These are phyloP conservation scores for Halcyon leucocephala DNA, from an alignment of 2,797 vertebrate species.

Conservation along the genomic window DNA sequence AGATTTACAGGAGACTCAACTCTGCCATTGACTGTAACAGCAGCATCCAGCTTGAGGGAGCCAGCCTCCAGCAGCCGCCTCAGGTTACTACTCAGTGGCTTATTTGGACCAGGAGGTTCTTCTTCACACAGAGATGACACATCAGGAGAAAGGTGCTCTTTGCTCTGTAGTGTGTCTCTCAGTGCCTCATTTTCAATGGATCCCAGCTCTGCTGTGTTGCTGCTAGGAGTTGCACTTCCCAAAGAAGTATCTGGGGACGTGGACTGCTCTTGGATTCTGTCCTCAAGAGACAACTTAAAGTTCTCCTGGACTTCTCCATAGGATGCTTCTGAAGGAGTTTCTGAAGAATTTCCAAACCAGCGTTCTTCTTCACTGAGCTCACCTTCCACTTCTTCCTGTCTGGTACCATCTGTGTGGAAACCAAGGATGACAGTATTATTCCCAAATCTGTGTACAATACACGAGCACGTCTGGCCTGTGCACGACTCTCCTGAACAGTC, in stretches of 20 bases:
- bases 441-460: background rate
- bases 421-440: slow-evolving; percentile 69
- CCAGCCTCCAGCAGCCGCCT: slow-evolving; percentile 95
- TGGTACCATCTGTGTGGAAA: slow-evolving; percentile 89
- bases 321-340: slow-evolving; percentile 90
- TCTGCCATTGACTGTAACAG: slow-evolving; percentile 81
- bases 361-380: slow-evolving; percentile 92
- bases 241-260: slow-evolving; percentile 91
- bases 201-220: slow-evolving; percentile 89
- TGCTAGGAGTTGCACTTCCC: slow-evolving; percentile 92
- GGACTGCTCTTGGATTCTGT: slow-evolving; percentile 84
- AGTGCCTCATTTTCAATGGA: slow-evolving; percentile 85
- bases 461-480: background rate
- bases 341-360: slow-evolving; percentile 94
- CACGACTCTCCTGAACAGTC: background rate
- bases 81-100: slow-evolving; percentile 96
- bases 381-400: slow-evolving; percentile 89
- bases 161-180: slow-evolving; percentile 82
- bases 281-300: slow-evolving; percentile 83
- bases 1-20: slow-evolving; percentile 86
- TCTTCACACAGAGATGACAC: slow-evolving; percentile 92
- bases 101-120: slow-evolving; percentile 87
- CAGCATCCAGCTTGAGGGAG: slow-evolving; percentile 89
- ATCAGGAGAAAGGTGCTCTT: slow-evolving; percentile 92
- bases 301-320: slow-evolving; percentile 95